Evolutionary conservation across 2,888 invertebrate genomes (phyloP), one percentile per base, ranked within the genome.

Genomic region (Trissolcus japonicus): DNA sequence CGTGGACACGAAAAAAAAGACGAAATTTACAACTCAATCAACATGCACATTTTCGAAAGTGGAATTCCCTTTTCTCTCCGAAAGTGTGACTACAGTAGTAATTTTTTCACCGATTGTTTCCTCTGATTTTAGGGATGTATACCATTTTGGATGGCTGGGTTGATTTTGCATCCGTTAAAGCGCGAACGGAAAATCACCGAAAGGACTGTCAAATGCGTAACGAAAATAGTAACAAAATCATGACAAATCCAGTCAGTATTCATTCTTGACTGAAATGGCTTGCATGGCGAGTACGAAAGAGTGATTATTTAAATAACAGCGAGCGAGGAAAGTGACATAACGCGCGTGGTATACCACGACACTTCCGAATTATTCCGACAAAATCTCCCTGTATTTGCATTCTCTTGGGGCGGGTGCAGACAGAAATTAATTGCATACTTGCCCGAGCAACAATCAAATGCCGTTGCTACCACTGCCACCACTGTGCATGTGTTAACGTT

Each of bases 381-480:
- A 85, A 87, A 87, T 86, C 84, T 84, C 83, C 82, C 83, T 82
- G 83, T 86, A 85, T 85, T 85, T 84, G 84, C 86, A 84, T 83
- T 83, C 82, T 82, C 84, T 80, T 81, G 81, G 77, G 81, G 82
- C 79, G 83, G 81, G 81, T 81, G 75, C 82, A 80, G 84, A 82
- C 83, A 82, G 84, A 86, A 86, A 87, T 87, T 87, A 86, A 87
- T 87, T 85, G 86, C 84, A 83, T 84, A 83, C 84, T 86, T 86
- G 87, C 83, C 80, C 82, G 81, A 73, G 80, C 82, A 84, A 83
- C 83, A 83, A 83, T 82, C 83, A 84, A 85, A 83, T 82, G 79
- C 79, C 83, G 81, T 82, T 79, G 79, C 76, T 46, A 50, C 59
- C 63, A 53, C 61, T 60, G 60, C 76, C 65, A 54, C 67, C 57